These are phyloP conservation scores for Cetonia aurata DNA, from an alignment of 2,888 invertebrate species.

Conservation along the genomic window DNA sequence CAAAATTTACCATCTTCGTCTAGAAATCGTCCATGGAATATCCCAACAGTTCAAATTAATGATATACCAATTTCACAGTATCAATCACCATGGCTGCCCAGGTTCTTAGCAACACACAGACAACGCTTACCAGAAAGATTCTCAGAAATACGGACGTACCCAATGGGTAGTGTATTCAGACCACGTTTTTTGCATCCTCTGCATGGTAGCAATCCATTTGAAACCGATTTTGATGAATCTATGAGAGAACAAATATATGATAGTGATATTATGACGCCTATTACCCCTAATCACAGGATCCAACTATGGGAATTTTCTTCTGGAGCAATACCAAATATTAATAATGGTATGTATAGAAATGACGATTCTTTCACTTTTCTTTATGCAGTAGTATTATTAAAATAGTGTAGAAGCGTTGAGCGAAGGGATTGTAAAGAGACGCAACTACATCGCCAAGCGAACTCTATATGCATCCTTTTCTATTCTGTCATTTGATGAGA, in stretches of 20 bases:
- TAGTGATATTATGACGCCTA: constrained; percentile 67
- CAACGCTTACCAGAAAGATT: constrained; percentile 60
- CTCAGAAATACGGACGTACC: constrained; percentile 56
- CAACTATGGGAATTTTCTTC: constrained; percentile 88
- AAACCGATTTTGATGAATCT: constrained; percentile 63
- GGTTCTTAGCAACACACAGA: constrained; percentile 50
- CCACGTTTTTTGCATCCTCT: constrained; percentile 66
- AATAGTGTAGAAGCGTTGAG: not conserved
- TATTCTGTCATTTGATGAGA: too few relatives aligned
- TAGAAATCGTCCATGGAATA: constrained; percentile 53
- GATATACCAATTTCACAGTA: constrained; percentile 69
- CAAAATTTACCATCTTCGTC: constrained; percentile 24
- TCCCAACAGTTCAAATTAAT: constrained; percentile 74
- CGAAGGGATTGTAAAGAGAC: too few relatives aligned
- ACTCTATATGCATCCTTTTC: too few relatives aligned
- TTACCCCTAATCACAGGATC: constrained; percentile 81
- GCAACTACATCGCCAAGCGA: too few relatives aligned
- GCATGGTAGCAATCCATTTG: constrained; percentile 67
- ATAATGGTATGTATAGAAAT: constrained; percentile 72
- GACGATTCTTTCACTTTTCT: constrained; percentile 10
- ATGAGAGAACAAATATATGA: constrained; percentile 63
- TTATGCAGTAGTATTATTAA: not conserved
- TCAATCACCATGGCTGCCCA: constrained; percentile 51
- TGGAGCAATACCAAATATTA: constrained; percentile 79
- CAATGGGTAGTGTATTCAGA: constrained; percentile 58